Base-by-base conservation (phyloP, 2,888 invertebrate species). In the Psococerastis gibbosa region DNA sequence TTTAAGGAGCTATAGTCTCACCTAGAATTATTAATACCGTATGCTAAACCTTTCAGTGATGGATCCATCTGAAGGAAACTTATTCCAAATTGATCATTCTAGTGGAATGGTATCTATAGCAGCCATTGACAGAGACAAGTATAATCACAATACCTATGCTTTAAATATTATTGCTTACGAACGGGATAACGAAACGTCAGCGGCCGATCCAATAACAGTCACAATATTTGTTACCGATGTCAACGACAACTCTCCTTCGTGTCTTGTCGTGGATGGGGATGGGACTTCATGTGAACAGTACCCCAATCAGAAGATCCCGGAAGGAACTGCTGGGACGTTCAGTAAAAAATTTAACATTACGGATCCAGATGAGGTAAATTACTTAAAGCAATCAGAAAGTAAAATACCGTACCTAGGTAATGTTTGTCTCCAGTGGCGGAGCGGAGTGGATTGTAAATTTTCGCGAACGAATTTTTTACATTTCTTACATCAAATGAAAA, bases 231-330 rank as follows among this genome's bases (percentile, higher is more conserved):
- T 73, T 13, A 54, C 58, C 18, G 73, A 73, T 52, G 61, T 75
- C 22, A 81, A 83, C 55, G 78, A 83, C 55, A 71, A 80, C 53
- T 54, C 52, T 11, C 82, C 82, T 5, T 15, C 5, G 3, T 16
- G 15, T 33, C 17, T 15, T 9, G 9, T 9, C 17, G 16, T 4
- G 4, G n/a, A 31, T n/a, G 4, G n/a, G n/a, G n/a, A n/a, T n/a
- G n/a, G n/a, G n/a, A n/a, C 33, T 5, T 6, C 33, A 33, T 15
- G 9, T 5, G 9, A 33, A 3, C 16, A 0, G 52, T 54, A 50
- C 68, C 73, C 1, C 52, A 62, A 11, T 53, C 52, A n/a, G n/a
- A n/a, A n/a, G n/a, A n/a, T n/a, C n/a, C n/a, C n/a, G n/a, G 3
- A 42, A 60, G 0, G 17, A 50, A 0, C 58, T 57, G 3, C 63